Evolutionary conservation across 2,888 invertebrate genomes (phyloP).

Genomic region (Micropterix aruncella): DNA sequence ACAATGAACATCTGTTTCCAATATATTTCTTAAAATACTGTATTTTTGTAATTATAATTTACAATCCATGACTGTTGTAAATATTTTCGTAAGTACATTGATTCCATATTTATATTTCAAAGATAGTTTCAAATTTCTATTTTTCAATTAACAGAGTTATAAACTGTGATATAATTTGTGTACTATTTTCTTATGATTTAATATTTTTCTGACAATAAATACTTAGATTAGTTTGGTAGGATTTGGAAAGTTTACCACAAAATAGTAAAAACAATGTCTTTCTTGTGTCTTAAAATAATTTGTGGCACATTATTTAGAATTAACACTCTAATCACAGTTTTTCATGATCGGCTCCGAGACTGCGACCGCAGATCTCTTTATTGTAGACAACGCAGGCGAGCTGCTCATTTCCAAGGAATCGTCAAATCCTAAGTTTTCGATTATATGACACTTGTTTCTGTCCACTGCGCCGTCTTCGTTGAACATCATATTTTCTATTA

Average conservation of each 20-base stretch:
- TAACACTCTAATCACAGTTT: not conserved
- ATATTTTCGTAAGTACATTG: not conserved
- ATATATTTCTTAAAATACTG: not conserved
- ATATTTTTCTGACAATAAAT: no score
- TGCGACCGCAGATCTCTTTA: not conserved
- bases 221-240: no score
- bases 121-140: not conserved
- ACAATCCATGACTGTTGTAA: not conserved
- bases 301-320: not conserved
- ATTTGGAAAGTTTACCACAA: no score
- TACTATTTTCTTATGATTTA: no score
- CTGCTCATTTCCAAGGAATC: constrained; percentile 25
- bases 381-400: constrained; percentile 10
- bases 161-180: not conserved
- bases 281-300: no score
- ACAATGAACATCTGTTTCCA: not conserved
- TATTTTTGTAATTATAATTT: not conserved
- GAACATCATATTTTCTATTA: constrained; percentile 29
- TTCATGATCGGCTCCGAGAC: not conserved
- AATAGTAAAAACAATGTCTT: no score
- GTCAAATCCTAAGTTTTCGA: constrained; percentile 34
- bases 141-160: not conserved
- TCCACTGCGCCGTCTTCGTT: constrained; percentile 24
- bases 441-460: constrained; percentile 31
- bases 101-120: no score